Base-by-base conservation (phyloP, 2,888 invertebrate genomes). In the Epinotia nisella region DNA sequence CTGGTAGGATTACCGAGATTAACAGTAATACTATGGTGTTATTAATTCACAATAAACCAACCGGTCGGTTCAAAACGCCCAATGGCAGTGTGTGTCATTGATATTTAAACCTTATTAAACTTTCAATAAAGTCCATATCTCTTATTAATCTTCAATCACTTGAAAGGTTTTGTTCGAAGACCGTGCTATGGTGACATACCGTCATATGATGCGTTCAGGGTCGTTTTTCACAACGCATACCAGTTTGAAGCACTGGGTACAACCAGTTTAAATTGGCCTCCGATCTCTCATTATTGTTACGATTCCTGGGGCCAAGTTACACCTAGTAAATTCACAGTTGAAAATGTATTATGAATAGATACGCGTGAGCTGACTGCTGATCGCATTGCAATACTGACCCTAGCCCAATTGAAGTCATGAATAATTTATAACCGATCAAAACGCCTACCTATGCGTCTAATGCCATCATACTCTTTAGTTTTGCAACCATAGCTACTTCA, bases 341-440 rank as follows among this genome's bases (percentile, higher is more conserved):
- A n/a, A n/a, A 49, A 49, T 49, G 49, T 7, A n/a, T 49, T 49
- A 49, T 49, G 49, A 49, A 49, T 49, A n/a, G 5, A 49, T 51
- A 56, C 64, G 58, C 64, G 70, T 70, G 70, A 39, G 19, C 4
- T 1, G 70, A 11, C 3, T 70, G n/a, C 58, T n/a, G 35, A 70
- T 35, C 21, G 35, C 39, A 21, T 70, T 64, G 70, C 70, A 19
- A 70, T 70, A 64, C 62, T 64, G 70, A 65, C 70, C 70, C 64
- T 70, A 65, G 70, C 70, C 70, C 39, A 64, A 45, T 58, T 70
- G 58, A 39, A 15, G 13, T 21, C 49, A 56, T 70, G 70, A 35
- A 70, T 70, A 56, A 70, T 70, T 35, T 17, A 70, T 55, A 51
- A 39, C 49, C 56, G 49, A 58, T 70, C 64, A 70, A 51, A 64